These are phyloP conservation scores for Mormoops blainvillei DNA, from an alignment of 2,113 vertebrate species.

Conservation along the genomic window DNA sequence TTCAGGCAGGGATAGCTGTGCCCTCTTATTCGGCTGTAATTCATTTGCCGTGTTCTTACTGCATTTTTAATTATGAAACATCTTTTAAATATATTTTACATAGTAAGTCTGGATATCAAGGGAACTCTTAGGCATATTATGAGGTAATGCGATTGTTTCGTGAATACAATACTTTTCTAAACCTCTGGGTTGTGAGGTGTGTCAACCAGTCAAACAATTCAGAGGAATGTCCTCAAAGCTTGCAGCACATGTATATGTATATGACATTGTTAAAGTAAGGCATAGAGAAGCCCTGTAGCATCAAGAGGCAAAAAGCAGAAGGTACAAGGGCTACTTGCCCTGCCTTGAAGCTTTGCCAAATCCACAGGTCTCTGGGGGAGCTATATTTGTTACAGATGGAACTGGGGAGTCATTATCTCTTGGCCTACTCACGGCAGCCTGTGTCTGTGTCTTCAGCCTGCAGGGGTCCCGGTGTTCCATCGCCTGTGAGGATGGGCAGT, in stretches of 20 bases:
- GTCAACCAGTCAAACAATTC: background rate
- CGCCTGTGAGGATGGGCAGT: slow-evolving; percentile 90
- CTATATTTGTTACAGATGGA: background rate
- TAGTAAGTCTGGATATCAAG: background rate
- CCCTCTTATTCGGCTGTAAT: background rate
- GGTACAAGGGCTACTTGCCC: background rate
- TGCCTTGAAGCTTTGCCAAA: background rate
- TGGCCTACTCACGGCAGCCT: background rate
- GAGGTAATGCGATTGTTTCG: background rate
- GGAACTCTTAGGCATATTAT: background rate
- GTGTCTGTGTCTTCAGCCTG: slow-evolving; percentile 76
- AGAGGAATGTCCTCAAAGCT: background rate
- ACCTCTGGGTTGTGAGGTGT: background rate
- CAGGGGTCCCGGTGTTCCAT: slow-evolving; percentile 90
- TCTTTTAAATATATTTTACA: background rate
- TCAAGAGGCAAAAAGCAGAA: background rate
- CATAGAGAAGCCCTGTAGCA: background rate
- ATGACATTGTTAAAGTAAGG: background rate
- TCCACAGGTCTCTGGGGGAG: background rate
- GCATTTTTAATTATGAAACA: background rate
- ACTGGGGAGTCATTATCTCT: background rate
- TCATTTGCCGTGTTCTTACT: background rate
- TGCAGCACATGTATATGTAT: fast-evolving
- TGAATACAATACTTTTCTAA: background rate
- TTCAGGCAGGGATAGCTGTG: background rate